These are phyloP conservation scores for Hylia prasina DNA, from an alignment of 2,113 vertebrate species.

Conservation along the genomic window DNA sequence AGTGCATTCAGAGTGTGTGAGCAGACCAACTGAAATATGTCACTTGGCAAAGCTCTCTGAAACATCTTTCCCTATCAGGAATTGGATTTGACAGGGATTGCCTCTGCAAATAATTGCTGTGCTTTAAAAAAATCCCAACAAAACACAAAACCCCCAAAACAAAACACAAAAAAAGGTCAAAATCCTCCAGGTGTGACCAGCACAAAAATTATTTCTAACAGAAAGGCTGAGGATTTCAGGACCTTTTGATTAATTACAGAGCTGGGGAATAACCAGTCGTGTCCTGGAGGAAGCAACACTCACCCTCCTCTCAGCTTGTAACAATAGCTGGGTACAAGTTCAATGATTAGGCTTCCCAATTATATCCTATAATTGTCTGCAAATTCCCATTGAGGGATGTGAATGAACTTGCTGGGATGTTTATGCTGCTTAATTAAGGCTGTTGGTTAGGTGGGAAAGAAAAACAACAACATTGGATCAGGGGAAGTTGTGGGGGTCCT, in stretches of 20 bases:
- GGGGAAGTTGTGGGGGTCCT: neutral
- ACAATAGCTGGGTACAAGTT: constrained; percentile 62
- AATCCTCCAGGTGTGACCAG: neutral
- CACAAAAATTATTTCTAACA: neutral
- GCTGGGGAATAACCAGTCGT: neutral
- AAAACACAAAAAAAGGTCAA: neutral
- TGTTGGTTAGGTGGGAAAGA: neutral
- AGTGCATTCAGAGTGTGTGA: neutral
- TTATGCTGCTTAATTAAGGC: constrained; percentile 19
- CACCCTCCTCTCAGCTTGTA: neutral
- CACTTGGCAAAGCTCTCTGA: neutral
- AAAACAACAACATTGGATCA: neutral
- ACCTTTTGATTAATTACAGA: neutral
- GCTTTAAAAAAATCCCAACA: neutral
- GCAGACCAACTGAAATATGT: neutral
- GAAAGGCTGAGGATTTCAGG: neutral
- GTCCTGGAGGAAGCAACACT: constrained; percentile 37
- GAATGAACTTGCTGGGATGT: constrained; percentile 34
- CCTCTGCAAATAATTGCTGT: neutral
- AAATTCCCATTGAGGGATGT: constrained; percentile 65
- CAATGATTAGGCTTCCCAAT: constrained; percentile 75
- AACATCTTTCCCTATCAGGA: neutral
- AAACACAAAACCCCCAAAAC: neutral
- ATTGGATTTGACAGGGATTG: neutral
- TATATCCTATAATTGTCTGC: constrained; percentile 80